These are phyloP conservation scores for Caenorhabditis zanzibari DNA, from an alignment of 2,888 invertebrate genomes.

Conservation along the genomic window DNA sequence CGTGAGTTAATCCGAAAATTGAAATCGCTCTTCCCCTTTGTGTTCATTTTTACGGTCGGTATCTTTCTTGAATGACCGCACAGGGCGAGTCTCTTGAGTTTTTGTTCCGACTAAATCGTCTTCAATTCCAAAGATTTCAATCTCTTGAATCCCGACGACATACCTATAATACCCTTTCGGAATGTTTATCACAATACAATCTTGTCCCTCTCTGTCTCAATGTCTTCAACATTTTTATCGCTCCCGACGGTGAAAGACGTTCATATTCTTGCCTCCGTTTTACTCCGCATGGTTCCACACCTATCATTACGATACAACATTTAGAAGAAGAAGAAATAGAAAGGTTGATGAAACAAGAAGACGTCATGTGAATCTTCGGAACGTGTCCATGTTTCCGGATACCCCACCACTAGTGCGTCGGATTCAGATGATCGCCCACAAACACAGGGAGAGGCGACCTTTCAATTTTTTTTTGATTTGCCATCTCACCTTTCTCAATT, in stretches of 20 bases:
- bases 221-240: slow-evolving; percentile 48
- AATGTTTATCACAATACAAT: slow-evolving; percentile 63
- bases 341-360: slow-evolving; percentile 43
- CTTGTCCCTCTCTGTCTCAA: slow-evolving; percentile 22
- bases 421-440: slow-evolving; percentile 42
- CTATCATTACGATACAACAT: slow-evolving; percentile 61
- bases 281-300: slow-evolving; percentile 58
- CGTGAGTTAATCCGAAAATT: no score
- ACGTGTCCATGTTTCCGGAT: slow-evolving; percentile 43
- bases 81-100: not conserved
- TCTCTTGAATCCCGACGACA: slow-evolving; percentile 31
- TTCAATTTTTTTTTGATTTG: slow-evolving; percentile 40
- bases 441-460: slow-evolving; percentile 35
- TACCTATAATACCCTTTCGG: slow-evolving; percentile 56
- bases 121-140: slow-evolving; percentile 18
- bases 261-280: slow-evolving; percentile 17
- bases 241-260: slow-evolving; percentile 27
- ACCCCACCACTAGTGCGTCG: slow-evolving; percentile 3
- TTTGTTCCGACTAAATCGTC: slow-evolving; percentile 29
- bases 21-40: no score
- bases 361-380: slow-evolving; percentile 43
- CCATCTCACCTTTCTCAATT: slow-evolving; percentile 41
- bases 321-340: not conserved
- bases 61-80: no score
- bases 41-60: no score